A percentile compares a stretch with the other conserved stretches of the same genome.
phyloP scores from a whole-genome alignment of 2,113 vertebrate genomes.

The Gambusia holbrooki region DNA sequence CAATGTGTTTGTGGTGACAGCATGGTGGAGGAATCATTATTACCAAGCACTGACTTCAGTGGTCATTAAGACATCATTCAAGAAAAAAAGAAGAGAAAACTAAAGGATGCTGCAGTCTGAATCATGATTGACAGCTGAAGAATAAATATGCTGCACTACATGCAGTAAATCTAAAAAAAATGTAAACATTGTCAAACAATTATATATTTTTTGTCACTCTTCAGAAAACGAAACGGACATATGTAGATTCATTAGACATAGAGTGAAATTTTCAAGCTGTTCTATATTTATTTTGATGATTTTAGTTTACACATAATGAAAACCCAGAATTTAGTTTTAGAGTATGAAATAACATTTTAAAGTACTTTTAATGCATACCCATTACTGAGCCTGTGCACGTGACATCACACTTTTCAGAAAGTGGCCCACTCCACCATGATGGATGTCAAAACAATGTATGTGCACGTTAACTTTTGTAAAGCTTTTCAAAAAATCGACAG shows the following conservation, averaged over 20 bases:
- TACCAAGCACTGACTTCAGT: conserved; percentile 24
- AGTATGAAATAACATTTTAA: too few relatives aligned
- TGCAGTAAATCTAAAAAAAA: not conserved
- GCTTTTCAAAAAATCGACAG: too few relatives aligned
- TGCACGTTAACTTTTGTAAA: too few relatives aligned
- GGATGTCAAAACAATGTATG: too few relatives aligned
- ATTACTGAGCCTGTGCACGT: too few relatives aligned
- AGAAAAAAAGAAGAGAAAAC: not conserved
- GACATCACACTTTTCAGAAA: too few relatives aligned
- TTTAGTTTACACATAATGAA: too few relatives aligned
- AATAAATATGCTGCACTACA: not conserved
- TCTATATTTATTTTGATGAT: too few relatives aligned
- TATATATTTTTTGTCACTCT: not conserved
- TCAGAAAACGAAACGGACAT: not conserved
- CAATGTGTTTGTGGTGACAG: conserved; percentile 52
- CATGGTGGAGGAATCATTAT: conserved; percentile 43
- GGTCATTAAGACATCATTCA: conserved; percentile 27
- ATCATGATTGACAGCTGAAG: not conserved
- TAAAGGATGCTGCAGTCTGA: conserved; percentile 1
- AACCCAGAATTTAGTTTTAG: too few relatives aligned
- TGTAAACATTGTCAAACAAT: not conserved
- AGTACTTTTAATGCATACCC: too few relatives aligned
- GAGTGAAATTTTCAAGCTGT: too few relatives aligned
- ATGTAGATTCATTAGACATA: not conserved
- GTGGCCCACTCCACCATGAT: too few relatives aligned